Conservation (phyloP, 1,140 invertebrate species). For the Leptopilina clavipes region DNA sequence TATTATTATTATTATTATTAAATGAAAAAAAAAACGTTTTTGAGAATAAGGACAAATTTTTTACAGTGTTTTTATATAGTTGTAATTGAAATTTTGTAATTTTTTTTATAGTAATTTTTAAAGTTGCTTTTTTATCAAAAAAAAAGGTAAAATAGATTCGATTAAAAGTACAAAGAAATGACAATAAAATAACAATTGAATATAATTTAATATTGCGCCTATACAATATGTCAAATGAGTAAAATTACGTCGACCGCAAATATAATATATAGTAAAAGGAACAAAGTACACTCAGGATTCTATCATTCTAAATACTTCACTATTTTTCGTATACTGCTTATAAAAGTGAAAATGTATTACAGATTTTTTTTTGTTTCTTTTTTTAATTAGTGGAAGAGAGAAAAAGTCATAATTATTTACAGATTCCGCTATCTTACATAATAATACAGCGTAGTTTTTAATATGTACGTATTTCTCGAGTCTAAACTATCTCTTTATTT, state of each 20-base stretch:
- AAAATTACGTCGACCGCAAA: not conserved
- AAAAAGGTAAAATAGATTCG: not conserved
- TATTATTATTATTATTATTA: no score
- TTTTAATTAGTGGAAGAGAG: not conserved
- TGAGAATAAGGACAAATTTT: no score
- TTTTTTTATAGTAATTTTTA: no score
- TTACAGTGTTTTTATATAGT: no score
- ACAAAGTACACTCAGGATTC: not conserved
- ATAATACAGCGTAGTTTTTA: conserved; percentile 14
- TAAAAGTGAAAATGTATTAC: conserved; percentile 15
- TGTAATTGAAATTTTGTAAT: no score
- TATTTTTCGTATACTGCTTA: conserved; percentile 21
- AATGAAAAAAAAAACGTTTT: no score
- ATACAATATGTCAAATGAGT: conserved; percentile 2
- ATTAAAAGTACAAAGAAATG: not conserved
- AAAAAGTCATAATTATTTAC: conserved; percentile 12
- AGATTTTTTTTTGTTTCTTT: not conserved
- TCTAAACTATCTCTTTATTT: not conserved
- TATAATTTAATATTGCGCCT: conserved; percentile 23
- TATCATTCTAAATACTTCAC: not conserved
- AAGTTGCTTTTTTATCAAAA: no score
- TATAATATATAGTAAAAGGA: not conserved
- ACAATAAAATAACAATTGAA: conserved; percentile 4
- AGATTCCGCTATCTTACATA: conserved; percentile 25
- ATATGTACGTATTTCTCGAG: conserved; percentile 1